Evolutionary conservation across 2,113 vertebrate species (phyloP).

Genomic region (Acrocephalus kingi): DNA sequence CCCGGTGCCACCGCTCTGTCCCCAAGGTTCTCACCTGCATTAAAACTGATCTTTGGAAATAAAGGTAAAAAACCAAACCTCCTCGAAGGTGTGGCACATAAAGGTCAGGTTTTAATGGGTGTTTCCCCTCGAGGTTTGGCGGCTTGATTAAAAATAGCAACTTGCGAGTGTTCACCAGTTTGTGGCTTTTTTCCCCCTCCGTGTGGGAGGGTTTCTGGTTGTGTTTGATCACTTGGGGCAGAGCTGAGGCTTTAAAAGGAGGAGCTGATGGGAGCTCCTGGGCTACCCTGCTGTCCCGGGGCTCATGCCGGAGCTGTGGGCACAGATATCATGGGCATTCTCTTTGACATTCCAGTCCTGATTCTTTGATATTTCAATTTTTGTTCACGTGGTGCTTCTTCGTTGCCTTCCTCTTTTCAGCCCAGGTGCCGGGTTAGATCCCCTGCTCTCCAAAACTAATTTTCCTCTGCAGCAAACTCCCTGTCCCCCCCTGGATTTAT

Average conservation of each 20-base stretch:
- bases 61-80: rapidly evolving
- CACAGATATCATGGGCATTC: neutral
- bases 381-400: neutral
- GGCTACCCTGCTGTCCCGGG: neutral
- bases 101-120: neutral
- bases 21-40: rapidly evolving
- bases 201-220: neutral
- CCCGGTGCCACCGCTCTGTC: neutral
- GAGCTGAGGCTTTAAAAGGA: neutral
- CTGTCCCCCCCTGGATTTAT: neutral
- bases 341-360: neutral
- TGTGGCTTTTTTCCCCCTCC: neutral
- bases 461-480: neutral
- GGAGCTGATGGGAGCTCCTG: neutral
- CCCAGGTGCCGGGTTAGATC: neutral
- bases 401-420: neutral
- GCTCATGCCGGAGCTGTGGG: neutral
- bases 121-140: neutral
- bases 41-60: neutral
- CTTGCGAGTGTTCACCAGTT: neutral
- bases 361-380: neutral
- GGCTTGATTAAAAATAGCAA: neutral
- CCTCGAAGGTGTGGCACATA: rapidly evolving
- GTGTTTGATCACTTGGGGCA: neutral
- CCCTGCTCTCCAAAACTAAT: neutral